Evolutionary conservation across 2,888 invertebrate species (phyloP), one percentile per base, ranked within the genome.

Genomic region (Noctua comes): DNA sequence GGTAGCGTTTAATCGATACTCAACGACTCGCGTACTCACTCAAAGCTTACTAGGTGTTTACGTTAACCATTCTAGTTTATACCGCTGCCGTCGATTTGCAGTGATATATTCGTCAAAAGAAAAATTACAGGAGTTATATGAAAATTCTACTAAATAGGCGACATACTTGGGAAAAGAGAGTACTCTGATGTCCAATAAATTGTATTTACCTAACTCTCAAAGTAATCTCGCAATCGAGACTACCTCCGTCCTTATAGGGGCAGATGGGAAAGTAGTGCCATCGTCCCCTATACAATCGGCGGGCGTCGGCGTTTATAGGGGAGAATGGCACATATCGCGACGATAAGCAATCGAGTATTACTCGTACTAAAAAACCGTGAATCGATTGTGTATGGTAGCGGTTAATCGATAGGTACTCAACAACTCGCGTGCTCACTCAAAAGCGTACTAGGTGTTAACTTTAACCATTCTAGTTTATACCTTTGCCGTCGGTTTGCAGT

Each of bases 1-100:
- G 73, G 78, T 54, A 69, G 77, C 70, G 76, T 84, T 81, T 78
- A 88, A 88, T 88, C 88, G 88, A 88, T 88, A 88, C 68, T 73
- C 80, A 64, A 18, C 31, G 68, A 69, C 65, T 71, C 66, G 73
- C 68, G 64, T 77, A 40, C 66, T 43, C 48, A 24, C 43, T 73
- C 62, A 69, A 36, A 46, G 70, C 43, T 51, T 72, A 62, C 59
- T 24, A 73, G 36, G 80, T 80, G 72, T 79, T 79, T 46, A 84
- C 59, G 31, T 31, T 43, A 21, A 36, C 43, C 21, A 31, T 31
- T 59, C 11, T 36, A 62, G 36, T 36, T 64, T 16, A 57, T 43
- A 65, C 24, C 21, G 4, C 16, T 27, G 18, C 16, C 6, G 48
- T 48, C 6, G 6, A 48, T 48, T 48, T 48, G 16, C 46, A 46